Evolutionary conservation across 1,140 invertebrate species (phyloP).

Genomic region (Leptinotarsa lineolata): DNA sequence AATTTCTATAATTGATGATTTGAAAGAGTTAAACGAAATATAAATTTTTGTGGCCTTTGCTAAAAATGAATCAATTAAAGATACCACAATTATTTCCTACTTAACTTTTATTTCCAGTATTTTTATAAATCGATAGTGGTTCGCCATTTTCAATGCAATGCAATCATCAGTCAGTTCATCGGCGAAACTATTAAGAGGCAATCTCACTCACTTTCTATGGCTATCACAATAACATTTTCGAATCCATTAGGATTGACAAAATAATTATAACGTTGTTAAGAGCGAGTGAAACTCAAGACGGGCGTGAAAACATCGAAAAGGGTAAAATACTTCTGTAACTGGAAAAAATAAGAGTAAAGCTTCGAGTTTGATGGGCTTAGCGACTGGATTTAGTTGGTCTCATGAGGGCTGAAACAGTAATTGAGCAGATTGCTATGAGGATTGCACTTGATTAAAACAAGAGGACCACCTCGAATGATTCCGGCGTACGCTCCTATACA

Average conservation of each 20-base stretch:
- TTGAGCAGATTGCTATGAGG: constrained; percentile 45
- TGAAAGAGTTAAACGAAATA: too few species aligned
- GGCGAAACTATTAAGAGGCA: too few species aligned
- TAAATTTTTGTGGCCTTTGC: too few species aligned
- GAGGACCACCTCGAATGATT: constrained; percentile 34
- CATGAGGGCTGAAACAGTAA: constrained; percentile 32
- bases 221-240: neutral
- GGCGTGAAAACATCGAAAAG: constrained; percentile 9
- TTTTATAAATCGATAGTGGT: too few species aligned
- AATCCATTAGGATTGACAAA: neutral
- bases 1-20: too few species aligned
- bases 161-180: too few species aligned
- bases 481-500: constrained; percentile 2
- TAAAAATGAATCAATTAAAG: too few species aligned
- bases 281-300: constrained; percentile 1
- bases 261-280: neutral
- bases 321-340: constrained; percentile 13
- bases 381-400: constrained; percentile 24
- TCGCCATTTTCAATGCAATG: too few species aligned
- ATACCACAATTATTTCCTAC: too few species aligned
- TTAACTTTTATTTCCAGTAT: too few species aligned
- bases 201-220: neutral
- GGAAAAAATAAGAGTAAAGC: constrained; percentile 23
- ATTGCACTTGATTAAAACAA: constrained; percentile 46
- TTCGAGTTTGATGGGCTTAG: constrained; percentile 22